Evolutionary conservation across 2,113 vertebrate species (phyloP), one percentile per base, ranked within the genome.

Genomic region (Scomber colias): DNA sequence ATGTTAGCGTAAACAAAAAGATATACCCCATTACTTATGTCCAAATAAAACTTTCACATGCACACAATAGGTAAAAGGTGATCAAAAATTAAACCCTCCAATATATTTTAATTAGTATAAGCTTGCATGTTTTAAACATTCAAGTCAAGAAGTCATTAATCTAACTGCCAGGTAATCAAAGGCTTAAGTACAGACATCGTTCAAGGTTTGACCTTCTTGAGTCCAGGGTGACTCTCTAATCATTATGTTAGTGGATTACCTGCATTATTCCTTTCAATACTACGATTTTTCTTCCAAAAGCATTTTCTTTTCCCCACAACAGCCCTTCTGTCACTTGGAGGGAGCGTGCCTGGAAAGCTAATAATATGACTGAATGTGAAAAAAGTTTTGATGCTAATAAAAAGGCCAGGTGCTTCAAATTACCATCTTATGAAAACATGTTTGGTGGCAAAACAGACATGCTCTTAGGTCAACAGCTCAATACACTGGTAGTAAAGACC

Each of bases 131-230:
- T 74, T 63, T 14, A 53, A 14, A 56, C 17, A 55, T 21, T 12
- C 35, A 40, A 64, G 8, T 62, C 4, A 61, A 13, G 3, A 46
- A 50, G 50, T 59, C 27, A 69, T 79, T 61, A 65, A 60, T 71
- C 31, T 74, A 55, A 68, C 24, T 69, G 57, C 17, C 57, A 72
- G 19, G 17, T 61, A 70, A 71, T 79, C 51, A 68, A 71, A 50
- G 49, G 55, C 53, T 82, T 66, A 80, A 72, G 31, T 60, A 63
- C 67, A 80, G 40, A 68, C 54, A 53, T 60, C 53, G 53, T 72
- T 86, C 24, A 74, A 81, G 56, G 48, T 57, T 62, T 71, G 71
- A 81, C 62, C 82, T 84, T 57, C 48, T 19, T 0, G 55, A 62
- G 63, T 59, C 51, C 54, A 40, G 46, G 62, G n/a, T 65, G 49